phyloP scores from a whole-genome alignment of 2,113 vertebrate genomes.

The Nothoprocta pentlandii region DNA sequence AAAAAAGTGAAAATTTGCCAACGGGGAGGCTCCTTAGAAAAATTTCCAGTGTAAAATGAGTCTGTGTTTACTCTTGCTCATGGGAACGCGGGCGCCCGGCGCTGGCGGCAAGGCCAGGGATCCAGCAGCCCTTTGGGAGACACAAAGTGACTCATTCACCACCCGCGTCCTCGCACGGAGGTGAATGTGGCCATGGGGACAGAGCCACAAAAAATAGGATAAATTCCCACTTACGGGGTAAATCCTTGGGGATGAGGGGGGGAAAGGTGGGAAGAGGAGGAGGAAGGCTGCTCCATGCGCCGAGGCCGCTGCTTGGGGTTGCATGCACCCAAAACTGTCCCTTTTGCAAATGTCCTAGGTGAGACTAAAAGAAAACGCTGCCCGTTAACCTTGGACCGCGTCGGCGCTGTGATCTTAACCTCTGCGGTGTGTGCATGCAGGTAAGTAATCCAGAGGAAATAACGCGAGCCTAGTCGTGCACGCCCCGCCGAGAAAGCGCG shows the following conservation, averaged over 20 bases:
- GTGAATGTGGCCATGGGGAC: not conserved
- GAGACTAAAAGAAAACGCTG: not conserved
- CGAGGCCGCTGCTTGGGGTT: no score
- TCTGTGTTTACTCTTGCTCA: not conserved
- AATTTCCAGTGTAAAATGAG: not conserved
- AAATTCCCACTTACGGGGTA: not conserved
- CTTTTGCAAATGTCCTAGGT: not conserved
- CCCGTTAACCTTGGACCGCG: not conserved
- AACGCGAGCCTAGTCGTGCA: not conserved
- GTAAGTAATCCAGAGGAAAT: constrained; percentile 2
- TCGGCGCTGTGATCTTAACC: constrained; percentile 13
- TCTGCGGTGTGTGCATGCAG: not conserved
- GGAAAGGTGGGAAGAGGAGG: no score
- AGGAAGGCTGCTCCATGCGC: not conserved
- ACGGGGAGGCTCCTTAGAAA: not conserved
- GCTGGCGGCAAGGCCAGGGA: no score
- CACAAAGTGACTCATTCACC: not conserved
- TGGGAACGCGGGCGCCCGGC: not conserved
- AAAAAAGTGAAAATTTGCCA: not conserved
- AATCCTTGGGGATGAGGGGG: not conserved
- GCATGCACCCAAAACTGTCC: not conserved
- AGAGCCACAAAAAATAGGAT: not conserved
- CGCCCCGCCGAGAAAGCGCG: fast-evolving
- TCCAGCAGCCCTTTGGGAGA: no score
- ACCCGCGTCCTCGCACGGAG: not conserved